Base-by-base conservation (phyloP, 1,140 invertebrate genomes). In the Lepidurus packardi region DNA sequence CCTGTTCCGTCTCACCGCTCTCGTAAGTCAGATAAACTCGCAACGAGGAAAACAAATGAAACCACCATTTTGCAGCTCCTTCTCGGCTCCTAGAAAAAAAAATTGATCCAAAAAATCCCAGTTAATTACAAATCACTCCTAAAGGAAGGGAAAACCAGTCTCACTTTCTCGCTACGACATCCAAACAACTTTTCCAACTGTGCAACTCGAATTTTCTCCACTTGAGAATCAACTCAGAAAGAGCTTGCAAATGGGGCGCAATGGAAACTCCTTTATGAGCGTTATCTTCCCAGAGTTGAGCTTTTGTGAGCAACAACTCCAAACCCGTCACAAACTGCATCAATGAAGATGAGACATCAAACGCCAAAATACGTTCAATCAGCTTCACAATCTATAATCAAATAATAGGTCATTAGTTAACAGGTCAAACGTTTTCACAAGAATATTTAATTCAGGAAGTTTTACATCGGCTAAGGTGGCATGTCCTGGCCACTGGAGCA, bases 121-220 rank as follows among this genome's bases (percentile, higher is more conserved):
- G 41, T 47, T 10, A 9, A 10, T 73, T 78, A 42, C 53, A 41
- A 74, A 80, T 3, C 25, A 76, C 53, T 74, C 79, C 24, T 80
- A 42, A 80, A 77, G 76, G 16, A 45, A 25, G 34, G 44, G 42
- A 45, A 43, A 42, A 45, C 25, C 25, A 47, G 7, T 21, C 77
- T 80, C 77, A 83, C 88, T 73, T 84, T 81, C 80, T 79, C 77
- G 83, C 82, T 41, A 84, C 88, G 75, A 90, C 88, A 43, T 85
- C 82, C 0, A 97, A 85, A 76, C 92, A 91, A 82, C 92, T 89
- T 80, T 92, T 92, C 95, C 95, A 97, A 81, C 90, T 90, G 44
- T 89, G 89, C 74, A 99, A 87, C 85, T 99, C 98, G 2, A 97
- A 83, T 85, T 94, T 93, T 77, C 97, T 89, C 97, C 96, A 99